A percentile compares a stretch with the other conserved stretches of the same genome.
These are phyloP conservation scores for Vespertilio murinus DNA, from an alignment of 2,797 vertebrate species.

Conservation along the genomic window DNA sequence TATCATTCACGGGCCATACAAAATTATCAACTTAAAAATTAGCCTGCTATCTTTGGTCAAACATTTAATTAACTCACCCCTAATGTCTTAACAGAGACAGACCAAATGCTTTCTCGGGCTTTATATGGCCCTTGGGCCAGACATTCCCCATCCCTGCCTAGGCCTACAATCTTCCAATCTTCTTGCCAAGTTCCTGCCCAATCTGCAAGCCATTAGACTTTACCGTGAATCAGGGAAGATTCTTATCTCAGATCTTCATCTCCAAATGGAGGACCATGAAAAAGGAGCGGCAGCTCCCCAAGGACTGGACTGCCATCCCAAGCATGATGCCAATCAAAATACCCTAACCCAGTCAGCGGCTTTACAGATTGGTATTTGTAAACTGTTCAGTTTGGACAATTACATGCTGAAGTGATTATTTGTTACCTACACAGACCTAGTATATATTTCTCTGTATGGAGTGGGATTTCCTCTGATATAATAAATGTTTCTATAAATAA, in stretches of 20 bases:
- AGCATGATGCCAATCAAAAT: background rate
- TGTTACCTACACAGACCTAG: background rate
- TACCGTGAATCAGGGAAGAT: background rate
- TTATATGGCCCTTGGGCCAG: no score
- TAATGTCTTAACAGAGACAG: no score
- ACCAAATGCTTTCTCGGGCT: no score
- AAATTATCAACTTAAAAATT: no score
- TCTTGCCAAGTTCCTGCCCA: background rate
- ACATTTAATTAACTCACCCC: no score
- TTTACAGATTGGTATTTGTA: background rate
- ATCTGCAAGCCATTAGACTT: background rate
- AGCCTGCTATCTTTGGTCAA: no score
- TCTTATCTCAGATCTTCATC: background rate
- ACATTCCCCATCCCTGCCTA: no score
- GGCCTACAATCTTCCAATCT: background rate
- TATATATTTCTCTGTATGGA: background rate
- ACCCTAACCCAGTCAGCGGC: background rate
- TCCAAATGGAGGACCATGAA: background rate
- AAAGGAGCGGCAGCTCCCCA: background rate
- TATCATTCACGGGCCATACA: no score
- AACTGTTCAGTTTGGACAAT: background rate
- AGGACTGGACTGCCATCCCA: background rate
- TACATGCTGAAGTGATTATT: background rate
- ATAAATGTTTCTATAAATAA: conserved; percentile 12
- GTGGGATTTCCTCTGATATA: background rate